phyloP scores from a whole-genome alignment of 2,888 invertebrate genomes.

The Orthonychiurus folsomi region DNA sequence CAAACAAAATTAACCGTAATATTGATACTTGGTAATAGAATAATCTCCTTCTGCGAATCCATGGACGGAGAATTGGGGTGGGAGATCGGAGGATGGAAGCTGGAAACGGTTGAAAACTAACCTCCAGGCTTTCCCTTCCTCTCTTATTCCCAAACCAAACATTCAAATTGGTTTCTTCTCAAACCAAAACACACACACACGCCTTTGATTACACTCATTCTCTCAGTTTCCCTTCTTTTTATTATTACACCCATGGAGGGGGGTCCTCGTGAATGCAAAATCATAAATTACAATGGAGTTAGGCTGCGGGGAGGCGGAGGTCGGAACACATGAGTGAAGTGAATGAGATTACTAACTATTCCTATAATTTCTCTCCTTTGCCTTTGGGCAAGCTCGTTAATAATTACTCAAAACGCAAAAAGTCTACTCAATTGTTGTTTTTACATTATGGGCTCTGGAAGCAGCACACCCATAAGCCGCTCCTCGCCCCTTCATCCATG shows the following conservation, averaged over 20 bases:
- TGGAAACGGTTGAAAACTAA: constrained; percentile 19
- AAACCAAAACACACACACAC: constrained; percentile 1
- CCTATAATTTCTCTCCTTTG: not conserved
- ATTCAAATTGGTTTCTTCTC: constrained; percentile 45
- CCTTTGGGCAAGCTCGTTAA: not conserved
- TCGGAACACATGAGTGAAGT: not conserved
- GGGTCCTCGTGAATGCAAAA: no score
- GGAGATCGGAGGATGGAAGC: not conserved
- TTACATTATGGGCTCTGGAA: not conserved
- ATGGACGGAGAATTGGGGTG: not conserved
- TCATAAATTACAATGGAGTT: not conserved
- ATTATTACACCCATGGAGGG: not conserved
- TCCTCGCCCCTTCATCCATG: no score
- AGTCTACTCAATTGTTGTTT: not conserved
- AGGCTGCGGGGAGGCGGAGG: no score
- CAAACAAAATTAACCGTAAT: constrained; percentile 57
- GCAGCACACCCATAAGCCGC: no score
- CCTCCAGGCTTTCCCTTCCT: constrained; percentile 41
- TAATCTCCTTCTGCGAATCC: constrained; percentile 50
- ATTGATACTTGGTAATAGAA: constrained; percentile 62
- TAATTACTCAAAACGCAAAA: not conserved
- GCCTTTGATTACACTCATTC: constrained; percentile 18
- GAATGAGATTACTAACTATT: not conserved
- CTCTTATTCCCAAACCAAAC: constrained; percentile 41
- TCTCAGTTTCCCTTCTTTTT: constrained; percentile 4